A percentile compares a stretch with the other conserved stretches of the same genome.
These are phyloP conservation scores for Lepilemur ruficaudatus DNA, from an alignment of 2,797 vertebrate genomes.

Conservation along the genomic window DNA sequence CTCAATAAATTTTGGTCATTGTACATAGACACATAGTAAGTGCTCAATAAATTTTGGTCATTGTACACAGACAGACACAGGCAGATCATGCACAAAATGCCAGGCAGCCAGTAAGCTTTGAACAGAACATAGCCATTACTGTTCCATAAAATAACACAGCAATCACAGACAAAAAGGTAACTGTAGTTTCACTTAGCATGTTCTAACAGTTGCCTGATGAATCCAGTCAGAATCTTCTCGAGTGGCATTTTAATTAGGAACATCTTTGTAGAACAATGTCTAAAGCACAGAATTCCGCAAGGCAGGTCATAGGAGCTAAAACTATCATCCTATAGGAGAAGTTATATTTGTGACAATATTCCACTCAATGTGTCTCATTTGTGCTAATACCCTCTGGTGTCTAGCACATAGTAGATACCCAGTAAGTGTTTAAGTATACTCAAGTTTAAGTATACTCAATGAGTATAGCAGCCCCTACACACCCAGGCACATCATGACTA, in stretches of 20 bases:
- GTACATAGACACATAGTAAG: background rate
- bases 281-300: constrained; percentile 17
- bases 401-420: background rate
- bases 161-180: constrained; percentile 39
- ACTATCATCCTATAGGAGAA: background rate
- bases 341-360: background rate
- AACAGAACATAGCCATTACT: background rate
- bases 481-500: background rate
- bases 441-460: no score
- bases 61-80: background rate
- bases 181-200: background rate
- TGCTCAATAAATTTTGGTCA: background rate
- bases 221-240: constrained; percentile 6
- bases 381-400: background rate
- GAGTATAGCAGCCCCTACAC: background rate
- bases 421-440: background rate
- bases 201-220: constrained; percentile 24
- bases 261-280: constrained; percentile 32
- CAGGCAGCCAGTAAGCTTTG: background rate
- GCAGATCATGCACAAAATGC: background rate
- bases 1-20: background rate
- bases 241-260: constrained; percentile 35
- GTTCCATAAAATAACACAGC: constrained; percentile 38
- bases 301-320: background rate
- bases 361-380: background rate